Conservation (phyloP, 2,113 vertebrate genomes). For the Ailurus styani region DNA sequence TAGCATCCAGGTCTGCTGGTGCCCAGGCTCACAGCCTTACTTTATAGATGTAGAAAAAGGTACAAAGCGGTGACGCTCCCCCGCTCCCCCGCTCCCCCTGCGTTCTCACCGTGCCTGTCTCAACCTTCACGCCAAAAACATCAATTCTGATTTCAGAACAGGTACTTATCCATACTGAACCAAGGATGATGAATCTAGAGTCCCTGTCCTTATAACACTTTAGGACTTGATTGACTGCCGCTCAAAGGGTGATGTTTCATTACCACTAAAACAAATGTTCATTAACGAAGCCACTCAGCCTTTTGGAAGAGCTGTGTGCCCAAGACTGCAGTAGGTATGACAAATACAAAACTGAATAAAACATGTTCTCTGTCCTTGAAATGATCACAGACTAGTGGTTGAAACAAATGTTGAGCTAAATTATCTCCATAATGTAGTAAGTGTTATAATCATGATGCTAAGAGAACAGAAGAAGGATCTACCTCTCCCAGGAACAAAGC, state of each 20-base stretch:
- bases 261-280: background rate
- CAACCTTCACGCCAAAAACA: background rate
- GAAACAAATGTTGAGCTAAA: conserved; percentile 29
- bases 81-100: no score
- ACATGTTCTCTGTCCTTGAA: conserved; percentile 8
- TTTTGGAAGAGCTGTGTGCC: background rate
- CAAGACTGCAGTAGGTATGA: background rate
- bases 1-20: background rate
- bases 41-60: background rate
- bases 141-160: background rate
- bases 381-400: background rate
- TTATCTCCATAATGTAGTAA: conserved; percentile 18
- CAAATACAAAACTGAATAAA: conserved; percentile 43
- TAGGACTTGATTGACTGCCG: background rate
- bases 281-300: conserved; percentile 3
- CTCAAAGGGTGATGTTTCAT: background rate
- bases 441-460: background rate
- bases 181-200: background rate
- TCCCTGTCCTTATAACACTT: background rate
- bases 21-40: background rate
- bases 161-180: background rate
- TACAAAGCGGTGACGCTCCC: background rate
- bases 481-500: background rate
- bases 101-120: background rate
- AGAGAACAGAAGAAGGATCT: background rate